A percentile compares a stretch with the other conserved stretches of the same genome.
phyloP scores from a whole-genome alignment of 2,113 vertebrate species.

The Grammomys dolichurus region DNA sequence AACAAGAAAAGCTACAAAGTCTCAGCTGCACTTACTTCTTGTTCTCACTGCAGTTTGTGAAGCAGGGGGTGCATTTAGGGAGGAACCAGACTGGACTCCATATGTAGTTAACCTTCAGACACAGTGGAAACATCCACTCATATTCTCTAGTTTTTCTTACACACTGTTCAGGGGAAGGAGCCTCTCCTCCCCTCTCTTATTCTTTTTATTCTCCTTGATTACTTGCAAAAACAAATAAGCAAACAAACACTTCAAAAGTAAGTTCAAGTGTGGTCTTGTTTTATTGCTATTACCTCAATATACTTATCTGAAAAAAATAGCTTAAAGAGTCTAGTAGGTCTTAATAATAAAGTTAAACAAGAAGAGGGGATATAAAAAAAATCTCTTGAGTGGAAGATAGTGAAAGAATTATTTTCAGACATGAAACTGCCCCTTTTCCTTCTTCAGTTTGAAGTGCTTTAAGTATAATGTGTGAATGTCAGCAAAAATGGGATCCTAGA shows the following conservation, averaged over 20 bases:
- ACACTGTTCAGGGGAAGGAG: not conserved
- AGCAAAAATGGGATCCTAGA: not conserved
- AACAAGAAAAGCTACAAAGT: constrained; percentile 59
- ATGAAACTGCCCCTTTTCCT: not conserved
- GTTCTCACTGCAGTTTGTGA: not conserved
- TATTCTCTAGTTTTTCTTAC: not conserved
- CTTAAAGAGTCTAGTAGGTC: not conserved
- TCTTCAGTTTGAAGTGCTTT: not conserved
- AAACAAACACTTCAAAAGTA: not conserved
- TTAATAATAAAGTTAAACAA: not conserved
- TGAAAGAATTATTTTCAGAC: constrained; percentile 43
- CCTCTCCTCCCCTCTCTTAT: rapidly evolving
- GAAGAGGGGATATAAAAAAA: not conserved
- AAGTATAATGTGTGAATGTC: not conserved
- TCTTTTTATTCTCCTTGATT: not conserved
- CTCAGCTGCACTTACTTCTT: constrained; percentile 48
- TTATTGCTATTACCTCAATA: not conserved
- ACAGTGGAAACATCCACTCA: not conserved
- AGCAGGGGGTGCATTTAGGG: constrained; percentile 34
- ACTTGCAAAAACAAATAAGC: not conserved
- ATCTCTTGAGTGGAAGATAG: not conserved
- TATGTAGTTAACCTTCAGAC: not conserved
- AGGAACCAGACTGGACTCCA: constrained; percentile 65
- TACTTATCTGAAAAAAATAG: not conserved
- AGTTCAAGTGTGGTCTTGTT: not conserved